phyloP scores from a whole-genome alignment of 1,140 invertebrate genomes.

The Formica exsecta region DNA sequence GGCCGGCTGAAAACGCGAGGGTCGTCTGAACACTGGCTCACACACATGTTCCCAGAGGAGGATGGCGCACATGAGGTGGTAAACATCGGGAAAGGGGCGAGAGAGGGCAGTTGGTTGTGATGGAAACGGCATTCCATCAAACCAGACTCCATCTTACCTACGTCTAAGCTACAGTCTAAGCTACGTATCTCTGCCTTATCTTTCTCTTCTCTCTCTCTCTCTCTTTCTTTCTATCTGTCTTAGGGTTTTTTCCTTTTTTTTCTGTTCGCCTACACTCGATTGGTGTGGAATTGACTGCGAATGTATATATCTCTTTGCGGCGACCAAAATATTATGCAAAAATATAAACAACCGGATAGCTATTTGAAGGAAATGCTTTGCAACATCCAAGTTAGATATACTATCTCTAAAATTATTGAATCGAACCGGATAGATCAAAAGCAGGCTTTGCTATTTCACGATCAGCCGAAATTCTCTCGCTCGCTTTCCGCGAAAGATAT shows the following conservation, averaged over 20 bases:
- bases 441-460: not conserved
- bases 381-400: not conserved
- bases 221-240: not conserved
- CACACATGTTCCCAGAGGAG: constrained; percentile 65
- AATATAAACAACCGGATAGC: not conserved
- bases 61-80: constrained; percentile 63
- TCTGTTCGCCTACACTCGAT: constrained; percentile 58
- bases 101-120: constrained; percentile 68
- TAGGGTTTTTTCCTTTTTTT: constrained; percentile 39
- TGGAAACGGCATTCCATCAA: constrained; percentile 84
- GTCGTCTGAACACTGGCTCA: constrained; percentile 56
- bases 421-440: not conserved
- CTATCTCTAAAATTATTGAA: constrained; percentile 2
- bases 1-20: constrained; percentile 61
- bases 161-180: constrained; percentile 67
- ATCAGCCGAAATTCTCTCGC: constrained; percentile 14
- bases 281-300: constrained; percentile 15
- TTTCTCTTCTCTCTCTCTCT: constrained; percentile 39
- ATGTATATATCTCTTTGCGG: constrained; percentile 17
- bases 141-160: constrained; percentile 83
- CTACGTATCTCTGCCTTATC: constrained; percentile 59
- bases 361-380: constrained; percentile 8
- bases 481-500: constrained; percentile 2
- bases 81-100: constrained; percentile 60
- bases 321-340: constrained; percentile 30